Conservation (phyloP, 2,888 invertebrate genomes). For the Auanema sp. region DNA sequence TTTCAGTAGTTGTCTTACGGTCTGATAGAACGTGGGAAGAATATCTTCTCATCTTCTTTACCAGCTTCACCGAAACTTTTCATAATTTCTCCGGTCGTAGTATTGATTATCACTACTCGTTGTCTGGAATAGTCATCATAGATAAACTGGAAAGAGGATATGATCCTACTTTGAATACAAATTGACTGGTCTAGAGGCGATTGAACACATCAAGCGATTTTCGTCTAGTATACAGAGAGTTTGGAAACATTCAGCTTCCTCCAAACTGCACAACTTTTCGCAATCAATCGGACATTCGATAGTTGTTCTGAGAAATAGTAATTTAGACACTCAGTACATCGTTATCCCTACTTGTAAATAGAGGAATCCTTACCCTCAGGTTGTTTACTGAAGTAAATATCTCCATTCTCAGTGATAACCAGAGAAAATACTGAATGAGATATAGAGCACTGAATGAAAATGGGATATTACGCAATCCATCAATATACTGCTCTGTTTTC, state of each 20-base stretch:
- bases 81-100: conserved; percentile 28
- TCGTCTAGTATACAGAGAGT: conserved; percentile 49
- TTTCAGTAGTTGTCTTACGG: conserved; percentile 8
- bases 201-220: conserved; percentile 47
- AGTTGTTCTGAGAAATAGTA: conserved; percentile 37
- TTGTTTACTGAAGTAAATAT: conserved; percentile 57
- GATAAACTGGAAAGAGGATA: not conserved
- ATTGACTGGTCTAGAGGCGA: conserved; percentile 47
- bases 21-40: conserved; percentile 51
- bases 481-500: conserved; percentile 56
- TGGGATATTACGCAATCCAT: conserved; percentile 51
- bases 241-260: conserved; percentile 30
- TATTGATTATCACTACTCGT: conserved; percentile 43
- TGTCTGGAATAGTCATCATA: conserved; percentile 32
- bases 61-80: conserved; percentile 43
- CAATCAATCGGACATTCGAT: conserved; percentile 59
- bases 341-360: conserved; percentile 43
- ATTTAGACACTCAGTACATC: not conserved
- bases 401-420: conserved; percentile 43
- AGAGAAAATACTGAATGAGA: conserved; percentile 36
- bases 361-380: conserved; percentile 22
- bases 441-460: not conserved
- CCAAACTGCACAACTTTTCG: conserved; percentile 47
- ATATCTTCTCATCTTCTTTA: conserved; percentile 52
- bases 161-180: conserved; percentile 52